phyloP scores from a whole-genome alignment of 2,888 invertebrate species.

The Mythimna impura region DNA sequence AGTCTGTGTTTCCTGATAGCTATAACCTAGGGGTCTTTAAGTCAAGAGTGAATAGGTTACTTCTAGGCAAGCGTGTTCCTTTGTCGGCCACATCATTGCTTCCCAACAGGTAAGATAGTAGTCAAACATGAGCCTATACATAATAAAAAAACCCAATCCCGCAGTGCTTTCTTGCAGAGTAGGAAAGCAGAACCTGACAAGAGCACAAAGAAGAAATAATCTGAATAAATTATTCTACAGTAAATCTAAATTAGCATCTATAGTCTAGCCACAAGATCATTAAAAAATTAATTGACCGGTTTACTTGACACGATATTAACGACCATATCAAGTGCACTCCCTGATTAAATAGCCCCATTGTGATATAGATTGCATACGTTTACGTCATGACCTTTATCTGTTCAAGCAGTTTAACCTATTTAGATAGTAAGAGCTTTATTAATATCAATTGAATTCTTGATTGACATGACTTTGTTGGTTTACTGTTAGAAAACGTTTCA shows the following conservation, averaged over 20 bases:
- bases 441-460: conserved; percentile 36
- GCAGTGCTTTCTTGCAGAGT: not conserved
- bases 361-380: conserved; percentile 45
- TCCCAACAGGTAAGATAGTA: no score
- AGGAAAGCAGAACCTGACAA: not conserved
- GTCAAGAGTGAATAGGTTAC: no score
- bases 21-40: no score
- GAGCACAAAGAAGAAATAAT: not conserved
- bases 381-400: conserved; percentile 50
- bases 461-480: not conserved
- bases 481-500: not conserved
- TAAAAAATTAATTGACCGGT: not conserved
- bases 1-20: no score
- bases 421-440: conserved; percentile 37
- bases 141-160: no score
- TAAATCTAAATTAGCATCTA: not conserved
- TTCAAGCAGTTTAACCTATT: conserved; percentile 26
- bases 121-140: no score
- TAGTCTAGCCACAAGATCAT: not conserved
- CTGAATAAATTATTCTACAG: not conserved
- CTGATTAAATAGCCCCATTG: conserved; percentile 31
- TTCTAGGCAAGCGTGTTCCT: no score
- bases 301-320: conserved; percentile 10
- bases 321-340: conserved; percentile 21
- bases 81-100: no score